phyloP scores from a whole-genome alignment of 2,113 vertebrate species.

The Otolemur garnettii region DNA sequence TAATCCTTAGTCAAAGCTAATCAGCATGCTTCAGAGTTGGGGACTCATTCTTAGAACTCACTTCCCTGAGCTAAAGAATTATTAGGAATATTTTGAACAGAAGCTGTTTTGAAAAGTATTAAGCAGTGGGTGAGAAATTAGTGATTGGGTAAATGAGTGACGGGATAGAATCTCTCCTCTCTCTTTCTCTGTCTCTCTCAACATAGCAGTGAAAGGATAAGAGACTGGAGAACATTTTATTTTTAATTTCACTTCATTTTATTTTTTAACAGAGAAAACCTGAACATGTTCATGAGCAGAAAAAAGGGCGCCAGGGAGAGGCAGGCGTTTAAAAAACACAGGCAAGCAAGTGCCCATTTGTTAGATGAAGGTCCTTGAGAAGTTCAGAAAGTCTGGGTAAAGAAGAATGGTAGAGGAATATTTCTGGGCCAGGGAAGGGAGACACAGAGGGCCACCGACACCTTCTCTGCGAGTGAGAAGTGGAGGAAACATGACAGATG shows the following conservation, averaged over 20 bases:
- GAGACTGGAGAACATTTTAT: neutral
- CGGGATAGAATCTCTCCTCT: neutral
- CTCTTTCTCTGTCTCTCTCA: neutral
- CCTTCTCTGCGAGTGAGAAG: neutral
- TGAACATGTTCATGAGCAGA: neutral
- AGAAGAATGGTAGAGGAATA: neutral
- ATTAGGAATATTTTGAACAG: neutral
- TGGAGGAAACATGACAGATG: too few species aligned
- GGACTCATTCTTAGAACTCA: neutral
- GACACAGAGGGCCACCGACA: neutral
- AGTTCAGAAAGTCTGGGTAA: neutral
- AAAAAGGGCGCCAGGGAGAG: neutral
- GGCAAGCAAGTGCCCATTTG: neutral
- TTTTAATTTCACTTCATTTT: constrained; percentile 16
- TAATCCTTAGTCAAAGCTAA: constrained; percentile 44
- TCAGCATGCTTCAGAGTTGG: neutral
- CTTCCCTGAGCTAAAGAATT: neutral
- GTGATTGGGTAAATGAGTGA: neutral
- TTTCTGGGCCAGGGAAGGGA: neutral
- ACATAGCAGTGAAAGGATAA: neutral
- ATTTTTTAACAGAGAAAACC: neutral
- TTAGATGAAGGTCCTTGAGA: neutral
- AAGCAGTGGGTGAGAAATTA: neutral
- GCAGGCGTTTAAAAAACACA: neutral
- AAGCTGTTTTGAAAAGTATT: neutral